Evolutionary conservation across 2,113 vertebrate genomes (phyloP).

Genomic region (Ctenodactylus gundi): DNA sequence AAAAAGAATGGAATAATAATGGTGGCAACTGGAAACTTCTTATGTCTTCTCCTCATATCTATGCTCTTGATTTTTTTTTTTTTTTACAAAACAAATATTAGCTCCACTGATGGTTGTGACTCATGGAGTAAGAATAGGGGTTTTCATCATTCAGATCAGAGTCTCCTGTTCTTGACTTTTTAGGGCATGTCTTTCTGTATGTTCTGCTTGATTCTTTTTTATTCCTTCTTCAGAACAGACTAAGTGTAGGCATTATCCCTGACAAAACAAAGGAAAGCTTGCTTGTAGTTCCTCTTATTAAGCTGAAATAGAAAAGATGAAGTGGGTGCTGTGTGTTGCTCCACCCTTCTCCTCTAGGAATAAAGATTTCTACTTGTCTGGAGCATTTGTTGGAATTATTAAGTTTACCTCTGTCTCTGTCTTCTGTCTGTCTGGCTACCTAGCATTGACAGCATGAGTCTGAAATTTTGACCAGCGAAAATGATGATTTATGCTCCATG

Average conservation of each 20-base stretch:
- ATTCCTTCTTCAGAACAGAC: neutral
- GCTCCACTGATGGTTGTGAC: neutral
- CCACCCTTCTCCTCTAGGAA: neutral
- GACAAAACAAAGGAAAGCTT: neutral
- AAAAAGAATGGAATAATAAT: neutral
- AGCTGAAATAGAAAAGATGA: neutral
- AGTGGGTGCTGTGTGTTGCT: neutral
- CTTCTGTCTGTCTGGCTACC: constrained; percentile 11
- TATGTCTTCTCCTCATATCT: neutral
- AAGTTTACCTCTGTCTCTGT: neutral
- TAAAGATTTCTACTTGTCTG: neutral
- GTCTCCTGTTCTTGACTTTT: neutral
- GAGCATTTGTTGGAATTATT: neutral
- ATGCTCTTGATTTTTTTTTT: neutral
- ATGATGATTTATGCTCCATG: neutral
- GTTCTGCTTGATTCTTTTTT: neutral
- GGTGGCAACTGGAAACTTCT: neutral
- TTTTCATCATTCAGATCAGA: neutral
- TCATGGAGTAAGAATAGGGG: neutral
- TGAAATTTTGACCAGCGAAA: neutral
- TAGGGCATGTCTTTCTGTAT: neutral
- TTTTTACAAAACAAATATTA: neutral
- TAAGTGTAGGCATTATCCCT: neutral
- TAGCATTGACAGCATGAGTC: neutral
- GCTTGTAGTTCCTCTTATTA: neutral